phyloP scores from a whole-genome alignment of 2,888 invertebrate genomes.

The Arctia plantaginis region DNA sequence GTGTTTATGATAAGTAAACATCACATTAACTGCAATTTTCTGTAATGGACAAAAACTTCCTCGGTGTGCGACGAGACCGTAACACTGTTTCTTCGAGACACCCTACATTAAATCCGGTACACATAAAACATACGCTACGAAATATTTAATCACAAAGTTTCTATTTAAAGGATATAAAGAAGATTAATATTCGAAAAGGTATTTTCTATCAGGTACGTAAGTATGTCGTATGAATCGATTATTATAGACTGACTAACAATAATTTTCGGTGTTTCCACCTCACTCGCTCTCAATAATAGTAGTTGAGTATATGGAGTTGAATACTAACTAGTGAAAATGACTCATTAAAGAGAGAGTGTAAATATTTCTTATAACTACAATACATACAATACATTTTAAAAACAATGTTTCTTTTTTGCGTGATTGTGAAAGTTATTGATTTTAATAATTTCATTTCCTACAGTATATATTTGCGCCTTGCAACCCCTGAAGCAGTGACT shows the following conservation, averaged over 20 bases:
- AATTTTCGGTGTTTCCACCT: not conserved
- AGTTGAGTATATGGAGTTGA: not conserved
- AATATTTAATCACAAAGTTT: not conserved
- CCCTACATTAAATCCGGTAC: not conserved
- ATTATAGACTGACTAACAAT: not conserved
- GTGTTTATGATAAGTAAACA: not conserved
- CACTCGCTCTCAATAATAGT: not conserved
- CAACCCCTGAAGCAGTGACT: constrained; percentile 55
- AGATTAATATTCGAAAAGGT: not conserved
- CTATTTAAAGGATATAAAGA: not conserved
- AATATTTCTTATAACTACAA: not conserved
- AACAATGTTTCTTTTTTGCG: constrained; percentile 19
- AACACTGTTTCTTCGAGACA: not conserved
- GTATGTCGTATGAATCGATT: not conserved
- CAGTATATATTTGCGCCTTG: constrained; percentile 53
- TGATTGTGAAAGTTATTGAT: constrained; percentile 53
- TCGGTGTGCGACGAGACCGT: not conserved
- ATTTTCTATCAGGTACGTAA: not conserved
- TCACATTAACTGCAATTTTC: not conserved
- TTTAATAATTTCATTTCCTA: constrained; percentile 43
- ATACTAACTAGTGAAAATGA: not conserved
- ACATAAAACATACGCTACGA: not conserved
- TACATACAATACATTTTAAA: constrained; percentile 2
- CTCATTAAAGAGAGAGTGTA: not conserved
- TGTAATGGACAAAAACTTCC: not conserved